These are phyloP conservation scores for Drosophila carrolli DNA, from an alignment of 1,140 invertebrate species.

Conservation along the genomic window DNA sequence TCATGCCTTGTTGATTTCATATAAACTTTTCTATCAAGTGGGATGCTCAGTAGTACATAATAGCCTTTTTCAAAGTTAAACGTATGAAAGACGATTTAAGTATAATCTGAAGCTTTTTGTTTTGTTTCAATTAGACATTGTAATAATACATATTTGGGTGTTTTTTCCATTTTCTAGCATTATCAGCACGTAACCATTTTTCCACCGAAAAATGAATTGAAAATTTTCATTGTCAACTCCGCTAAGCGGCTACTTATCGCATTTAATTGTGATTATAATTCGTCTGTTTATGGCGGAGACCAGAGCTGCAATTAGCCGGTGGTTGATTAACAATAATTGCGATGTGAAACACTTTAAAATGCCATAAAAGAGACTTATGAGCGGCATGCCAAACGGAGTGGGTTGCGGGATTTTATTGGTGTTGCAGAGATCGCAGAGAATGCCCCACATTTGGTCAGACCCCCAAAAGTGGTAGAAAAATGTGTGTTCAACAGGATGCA, in stretches of 20 bases:
- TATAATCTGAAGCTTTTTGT: too few species aligned
- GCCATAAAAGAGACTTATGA: constrained; percentile 58
- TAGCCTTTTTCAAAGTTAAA: too few species aligned
- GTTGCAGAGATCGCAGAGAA: constrained; percentile 26
- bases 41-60: too few species aligned
- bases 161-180: background rate
- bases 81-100: background rate
- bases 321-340: constrained; percentile 55
- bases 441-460: constrained; percentile 49
- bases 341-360: constrained; percentile 54
- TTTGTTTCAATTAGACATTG: background rate
- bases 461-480: constrained; percentile 55
- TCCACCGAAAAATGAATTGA: constrained; percentile 7
- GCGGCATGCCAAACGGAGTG: constrained; percentile 5
- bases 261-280: constrained; percentile 65
- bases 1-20: too few species aligned
- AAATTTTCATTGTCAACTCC: constrained; percentile 56
- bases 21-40: too few species aligned
- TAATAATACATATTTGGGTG: background rate
- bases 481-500: constrained; percentile 54
- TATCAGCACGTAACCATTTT: background rate
- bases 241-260: constrained; percentile 44
- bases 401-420: background rate
- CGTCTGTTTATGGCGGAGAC: constrained; percentile 31
- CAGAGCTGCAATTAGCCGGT: constrained; percentile 42